Evolutionary conservation across 37 sponge, comb jelly and placozoan genomes (phyloP), one percentile per base, ranked within the genome.

Genomic region (Axinella damicornis): DNA sequence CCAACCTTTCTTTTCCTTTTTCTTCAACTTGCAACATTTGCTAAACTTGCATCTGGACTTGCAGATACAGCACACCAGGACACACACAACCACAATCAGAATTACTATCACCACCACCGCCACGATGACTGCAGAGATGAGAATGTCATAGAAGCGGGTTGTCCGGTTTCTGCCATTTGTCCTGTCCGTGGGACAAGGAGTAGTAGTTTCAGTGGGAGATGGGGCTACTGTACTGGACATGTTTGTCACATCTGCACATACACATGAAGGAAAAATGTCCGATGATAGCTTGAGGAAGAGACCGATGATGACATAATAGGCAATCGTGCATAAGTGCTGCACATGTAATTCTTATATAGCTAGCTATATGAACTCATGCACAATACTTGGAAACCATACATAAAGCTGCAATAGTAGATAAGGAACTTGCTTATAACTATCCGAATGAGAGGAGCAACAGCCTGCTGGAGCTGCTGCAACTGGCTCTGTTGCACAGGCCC

Each of bases 341-440:
- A n/a, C n/a, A n/a, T n/a, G n/a, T n/a, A n/a, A n/a, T n/a, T n/a
- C n/a, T n/a, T n/a, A n/a, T n/a, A n/a, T n/a, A n/a, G n/a, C n/a
- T n/a, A n/a, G n/a, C n/a, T n/a, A n/a, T n/a, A n/a, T n/a, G n/a
- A n/a, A n/a, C n/a, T n/a, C n/a, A n/a, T n/a, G n/a, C n/a, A n/a
- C n/a, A n/a, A n/a, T n/a, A n/a, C n/a, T n/a, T n/a, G n/a, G n/a
- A n/a, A 57, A 24, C 1, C 66, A n/a, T 35, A n/a, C 67, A 57
- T 20, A 57, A 16, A 55, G 19, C 22, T 36, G 2, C 22, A 36
- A 63, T 46, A 46, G 46, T n/a, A n/a, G 46, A 9, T 46, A n/a
- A 75, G 55, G n/a, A 17, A 25, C 82, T 81, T 69, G 69, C 82
- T 81, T 38, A 81, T 56, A 53, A 81, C 36, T 13, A 81, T 57